Evolutionary conservation across 92 coral and sea anemone species (phyloP).

Genomic region (Phymanthus crucifer): DNA sequence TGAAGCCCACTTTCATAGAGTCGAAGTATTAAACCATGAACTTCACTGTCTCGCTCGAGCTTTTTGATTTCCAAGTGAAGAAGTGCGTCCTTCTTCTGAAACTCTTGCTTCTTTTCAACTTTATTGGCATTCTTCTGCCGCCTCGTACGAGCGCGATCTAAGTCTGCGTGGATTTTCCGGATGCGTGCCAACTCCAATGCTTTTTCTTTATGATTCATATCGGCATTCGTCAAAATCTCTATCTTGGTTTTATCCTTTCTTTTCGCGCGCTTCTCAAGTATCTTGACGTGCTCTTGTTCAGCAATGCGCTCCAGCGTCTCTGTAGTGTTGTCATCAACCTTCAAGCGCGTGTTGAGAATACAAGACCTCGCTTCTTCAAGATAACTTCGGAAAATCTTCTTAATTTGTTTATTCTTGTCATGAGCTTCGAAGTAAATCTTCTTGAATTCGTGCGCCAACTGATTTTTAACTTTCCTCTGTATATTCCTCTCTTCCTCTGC

Average conservation of each 20-base stretch:
- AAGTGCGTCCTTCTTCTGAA: conserved; percentile 57
- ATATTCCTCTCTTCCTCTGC: conserved; percentile 54
- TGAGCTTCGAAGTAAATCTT: conserved; percentile 56
- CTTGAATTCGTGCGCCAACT: conserved; percentile 51
- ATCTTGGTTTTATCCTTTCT: conserved; percentile 29
- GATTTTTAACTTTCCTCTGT: conserved; percentile 42
- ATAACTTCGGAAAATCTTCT: conserved; percentile 56
- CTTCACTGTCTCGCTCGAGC: conserved; percentile 76
- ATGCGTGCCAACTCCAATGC: conserved; percentile 62
- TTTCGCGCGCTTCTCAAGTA: conserved; percentile 56
- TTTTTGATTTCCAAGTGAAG: conserved; percentile 64
- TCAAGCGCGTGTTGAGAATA: conserved; percentile 63
- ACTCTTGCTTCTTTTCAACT: conserved; percentile 45
- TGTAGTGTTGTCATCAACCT: conserved; percentile 67
- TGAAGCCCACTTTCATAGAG: conserved; percentile 60
- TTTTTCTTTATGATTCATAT: conserved; percentile 23
- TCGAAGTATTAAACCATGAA: conserved; percentile 66
- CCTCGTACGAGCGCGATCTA: conserved; percentile 81
- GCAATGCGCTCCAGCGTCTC: conserved; percentile 55
- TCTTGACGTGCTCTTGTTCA: conserved; percentile 64
- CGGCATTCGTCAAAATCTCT: neutral
- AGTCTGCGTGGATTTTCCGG: conserved; percentile 73
- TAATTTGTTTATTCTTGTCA: conserved; percentile 50
- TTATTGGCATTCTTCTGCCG: conserved; percentile 56
- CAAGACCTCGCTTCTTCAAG: conserved; percentile 75